Conservation (phyloP, 2,113 vertebrate species). For the Charadrius vociferus region DNA sequence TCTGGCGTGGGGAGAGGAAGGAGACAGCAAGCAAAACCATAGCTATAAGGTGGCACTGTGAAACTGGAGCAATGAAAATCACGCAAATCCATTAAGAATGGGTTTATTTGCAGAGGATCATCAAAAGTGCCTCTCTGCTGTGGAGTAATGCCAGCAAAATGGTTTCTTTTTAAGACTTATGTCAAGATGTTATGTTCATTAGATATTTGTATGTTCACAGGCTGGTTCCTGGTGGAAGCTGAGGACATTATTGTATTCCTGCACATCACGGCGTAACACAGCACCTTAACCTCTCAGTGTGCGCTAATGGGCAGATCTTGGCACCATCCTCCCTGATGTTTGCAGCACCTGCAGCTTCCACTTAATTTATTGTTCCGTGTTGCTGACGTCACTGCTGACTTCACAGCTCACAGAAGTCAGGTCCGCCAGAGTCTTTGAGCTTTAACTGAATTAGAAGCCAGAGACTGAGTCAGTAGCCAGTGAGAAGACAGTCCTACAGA, state of each 20-base stretch:
- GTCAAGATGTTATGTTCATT: neutral
- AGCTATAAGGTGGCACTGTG: neutral
- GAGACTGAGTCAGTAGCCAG: neutral
- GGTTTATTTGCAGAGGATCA: neutral
- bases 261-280: accelerated
- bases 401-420: neutral
- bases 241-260: accelerated
- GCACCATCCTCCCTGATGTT: neutral
- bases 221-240: neutral
- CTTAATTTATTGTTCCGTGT: neutral
- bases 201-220: neutral
- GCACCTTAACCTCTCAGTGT: accelerated
- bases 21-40: neutral
- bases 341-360: neutral
- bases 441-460: neutral
- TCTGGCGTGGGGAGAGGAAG: neutral
- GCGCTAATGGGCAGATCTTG: neutral
- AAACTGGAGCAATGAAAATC: neutral
- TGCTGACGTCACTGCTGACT: neutral
- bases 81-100: neutral
- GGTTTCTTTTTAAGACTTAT: neutral
- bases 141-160: neutral
- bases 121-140: neutral
- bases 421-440: neutral
- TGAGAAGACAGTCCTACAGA: too few relatives aligned